A percentile compares a stretch with the other conserved stretches of the same genome.
phyloP scores from a whole-genome alignment of 2,797 vertebrate species.

The Sebastes minor region DNA sequence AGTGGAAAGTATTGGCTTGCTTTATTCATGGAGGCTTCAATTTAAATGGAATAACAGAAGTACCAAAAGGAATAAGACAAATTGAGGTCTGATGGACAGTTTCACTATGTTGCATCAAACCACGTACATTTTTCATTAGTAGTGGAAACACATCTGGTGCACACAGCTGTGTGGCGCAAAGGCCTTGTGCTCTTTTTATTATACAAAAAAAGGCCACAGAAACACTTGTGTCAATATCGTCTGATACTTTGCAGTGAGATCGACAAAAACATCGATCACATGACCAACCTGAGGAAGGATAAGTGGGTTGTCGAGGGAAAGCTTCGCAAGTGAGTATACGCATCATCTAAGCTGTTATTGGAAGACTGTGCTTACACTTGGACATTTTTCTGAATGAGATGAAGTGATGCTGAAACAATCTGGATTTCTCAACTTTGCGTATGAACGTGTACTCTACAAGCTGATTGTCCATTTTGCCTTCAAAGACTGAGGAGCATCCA shows the following conservation, averaged over 20 bases:
- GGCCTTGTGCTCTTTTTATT: not conserved
- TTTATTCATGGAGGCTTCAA: constrained; percentile 49
- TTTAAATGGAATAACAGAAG: constrained; percentile 32
- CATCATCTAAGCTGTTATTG: not conserved
- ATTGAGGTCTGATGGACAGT: constrained; percentile 42
- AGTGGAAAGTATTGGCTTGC: constrained; percentile 7
- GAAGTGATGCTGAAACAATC: not conserved
- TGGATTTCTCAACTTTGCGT: not conserved
- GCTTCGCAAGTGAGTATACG: constrained; percentile 93
- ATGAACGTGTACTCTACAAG: not conserved
- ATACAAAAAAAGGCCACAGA: constrained; percentile 8
- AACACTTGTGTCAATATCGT: constrained; percentile 4
- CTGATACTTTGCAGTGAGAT: constrained; percentile 90
- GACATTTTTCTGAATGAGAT: not conserved
- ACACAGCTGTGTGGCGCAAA: constrained; percentile 10
- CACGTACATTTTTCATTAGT: constrained; percentile 48
- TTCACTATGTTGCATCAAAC: constrained; percentile 71
- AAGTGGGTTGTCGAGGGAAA: constrained; percentile 95
- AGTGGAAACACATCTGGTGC: constrained; percentile 35
- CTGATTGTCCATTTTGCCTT: not conserved
- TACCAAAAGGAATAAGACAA: constrained; percentile 47
- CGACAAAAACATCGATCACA: constrained; percentile 96
- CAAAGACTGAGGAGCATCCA: constrained; percentile 90
- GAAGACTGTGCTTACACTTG: not conserved
- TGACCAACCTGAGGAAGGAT: constrained; percentile 95